Conservation (phyloP, 2,888 invertebrate genomes). For the Mylabris sibirica region DNA sequence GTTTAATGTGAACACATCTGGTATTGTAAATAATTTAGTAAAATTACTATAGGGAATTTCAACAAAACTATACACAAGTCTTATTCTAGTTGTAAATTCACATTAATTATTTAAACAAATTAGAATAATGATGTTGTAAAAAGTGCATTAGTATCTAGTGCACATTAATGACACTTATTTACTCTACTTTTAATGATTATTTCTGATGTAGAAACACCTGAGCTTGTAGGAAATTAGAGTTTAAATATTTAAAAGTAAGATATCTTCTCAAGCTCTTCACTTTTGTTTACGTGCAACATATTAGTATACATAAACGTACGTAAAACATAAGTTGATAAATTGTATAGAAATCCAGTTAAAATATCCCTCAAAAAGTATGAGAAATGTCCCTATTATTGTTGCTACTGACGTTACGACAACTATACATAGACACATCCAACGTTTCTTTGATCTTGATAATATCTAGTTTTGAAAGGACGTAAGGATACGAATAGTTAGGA, state of each 20-base stretch:
- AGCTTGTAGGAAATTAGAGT: constrained; percentile 6
- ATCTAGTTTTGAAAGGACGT: not conserved
- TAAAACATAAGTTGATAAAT: too few relatives aligned
- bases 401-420: constrained; percentile 26
- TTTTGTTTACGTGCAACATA: not conserved
- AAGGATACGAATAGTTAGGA: not conserved
- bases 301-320: too few relatives aligned
- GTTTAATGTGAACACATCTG: constrained; percentile 31
- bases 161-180: constrained; percentile 23
- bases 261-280: too few relatives aligned
- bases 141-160: constrained; percentile 28
- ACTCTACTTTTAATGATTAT: constrained; percentile 26
- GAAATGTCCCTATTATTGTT: constrained; percentile 22
- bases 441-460: constrained; percentile 37
- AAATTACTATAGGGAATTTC: constrained; percentile 19
- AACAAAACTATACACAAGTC: not conserved
- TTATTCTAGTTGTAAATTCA: not conserved
- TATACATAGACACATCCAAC: constrained; percentile 23
- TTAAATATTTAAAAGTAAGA: not conserved
- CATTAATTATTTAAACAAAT: constrained; percentile 32
- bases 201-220: constrained; percentile 27
- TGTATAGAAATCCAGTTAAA: not conserved
- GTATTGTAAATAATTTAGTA: constrained; percentile 28
- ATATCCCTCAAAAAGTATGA: not conserved
- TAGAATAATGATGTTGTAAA: constrained; percentile 26